phyloP scores from a whole-genome alignment of 2,797 vertebrate genomes.

The Trichosurus vulpecula region DNA sequence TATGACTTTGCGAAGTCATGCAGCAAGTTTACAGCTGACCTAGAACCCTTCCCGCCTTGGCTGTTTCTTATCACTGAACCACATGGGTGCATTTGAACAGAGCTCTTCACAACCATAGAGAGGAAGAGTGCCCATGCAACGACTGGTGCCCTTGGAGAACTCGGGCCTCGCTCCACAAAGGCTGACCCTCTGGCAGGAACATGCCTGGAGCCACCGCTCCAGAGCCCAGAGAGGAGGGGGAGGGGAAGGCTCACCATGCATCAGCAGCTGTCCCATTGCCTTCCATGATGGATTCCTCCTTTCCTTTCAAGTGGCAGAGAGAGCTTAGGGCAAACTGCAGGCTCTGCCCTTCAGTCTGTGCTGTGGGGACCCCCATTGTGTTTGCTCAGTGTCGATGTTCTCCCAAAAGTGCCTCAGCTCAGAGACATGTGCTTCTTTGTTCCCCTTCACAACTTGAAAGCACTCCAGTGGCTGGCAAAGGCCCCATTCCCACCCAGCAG shows the following conservation, averaged over 20 bases:
- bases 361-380: slow-evolving; percentile 52
- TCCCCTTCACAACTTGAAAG: background rate
- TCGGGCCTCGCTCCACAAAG: background rate
- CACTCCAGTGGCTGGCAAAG: slow-evolving; percentile 18
- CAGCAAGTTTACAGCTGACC: background rate
- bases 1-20: background rate
- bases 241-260: background rate
- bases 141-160: background rate
- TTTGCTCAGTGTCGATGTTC: slow-evolving; percentile 60
- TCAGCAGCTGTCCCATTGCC: background rate
- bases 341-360: background rate
- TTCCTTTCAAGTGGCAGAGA: background rate
- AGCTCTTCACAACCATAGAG: background rate
- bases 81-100: background rate
- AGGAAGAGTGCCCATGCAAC: background rate
- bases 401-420: background rate
- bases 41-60: background rate
- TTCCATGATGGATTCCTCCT: background rate
- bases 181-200: background rate
- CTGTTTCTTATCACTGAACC: background rate
- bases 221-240: background rate
- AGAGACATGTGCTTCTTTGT: slow-evolving; percentile 45
- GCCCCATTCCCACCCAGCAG: background rate
- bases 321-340: background rate
- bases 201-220: background rate